Evolutionary conservation across 2,113 vertebrate species (phyloP), one percentile per base, ranked within the genome.

Genomic region (Sorex araneus): DNA sequence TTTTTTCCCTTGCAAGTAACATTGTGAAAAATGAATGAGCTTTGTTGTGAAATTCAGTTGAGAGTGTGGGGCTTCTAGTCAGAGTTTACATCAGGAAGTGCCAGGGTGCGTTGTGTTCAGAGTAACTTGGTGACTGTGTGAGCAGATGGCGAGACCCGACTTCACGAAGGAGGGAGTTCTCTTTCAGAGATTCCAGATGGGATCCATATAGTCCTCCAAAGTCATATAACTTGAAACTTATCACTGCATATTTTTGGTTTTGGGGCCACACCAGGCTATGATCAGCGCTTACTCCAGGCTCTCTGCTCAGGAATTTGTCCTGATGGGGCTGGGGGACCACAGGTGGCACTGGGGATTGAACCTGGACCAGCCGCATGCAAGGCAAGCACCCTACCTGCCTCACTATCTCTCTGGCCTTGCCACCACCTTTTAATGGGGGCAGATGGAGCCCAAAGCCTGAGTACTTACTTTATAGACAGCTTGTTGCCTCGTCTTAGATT

Each of bases 1-100:
- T 50, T 50, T 67, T 32, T 75, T 77, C 80, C 78, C 25, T n/a
- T n/a, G 60, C 66, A 45, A 84, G 11, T 79, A 12, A 94, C 74
- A 9, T 32, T 81, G 32, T 73, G 12, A 74, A 57, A 50, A 10
- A 30, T 64, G 36, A 1, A 36, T 30, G n/a, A 57, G 25, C 36
- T 6, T 1, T 9, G 40, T 28, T 18, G 28, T 21, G 27, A 25
- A 2, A 16, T 64, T 4, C 21, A 76, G n/a, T 13, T 25, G 64
- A 57, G 54, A 86, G 43, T 47, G 6, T 18, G n/a, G 36, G 47
- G 28, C 27, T n/a, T 40, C 12, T 4, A n/a, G 1, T 25, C 40
- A 15, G 34, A 80, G 77, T 82, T 43, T 57, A 60, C 66, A 63
- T 16, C 19, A 34, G 57, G 63, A 83, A 63, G 82, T 50, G 16